Base-by-base conservation (phyloP, 2,113 vertebrate genomes). In the Xyliphius kryptos region DNA sequence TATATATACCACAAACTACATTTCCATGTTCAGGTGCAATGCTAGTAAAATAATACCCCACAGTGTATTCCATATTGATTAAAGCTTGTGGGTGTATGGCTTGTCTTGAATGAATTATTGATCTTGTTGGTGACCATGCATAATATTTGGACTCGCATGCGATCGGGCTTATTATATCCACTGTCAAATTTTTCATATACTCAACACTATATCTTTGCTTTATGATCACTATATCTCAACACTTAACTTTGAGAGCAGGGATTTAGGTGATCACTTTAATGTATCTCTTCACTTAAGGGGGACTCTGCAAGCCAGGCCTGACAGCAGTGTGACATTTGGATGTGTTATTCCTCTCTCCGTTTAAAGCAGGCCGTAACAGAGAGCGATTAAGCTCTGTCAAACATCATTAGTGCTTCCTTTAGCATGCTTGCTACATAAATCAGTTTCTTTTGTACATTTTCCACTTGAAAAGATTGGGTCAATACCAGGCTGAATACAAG, bases 401-500 rank as follows among this genome's bases (percentile, higher is more conserved):
- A 72, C 67, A 63, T 59, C 51, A 61, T 74, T 76, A 72, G 59
- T 40, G 56, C 60, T 66, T 56, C 43, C 57, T 47, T 56, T 56
- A 55, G 61, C 57, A 50, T 16, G 40, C 37, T 41, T 69, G 61
- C 44, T 50, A 48, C 51, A 63, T 62, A 63, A 66, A 74, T 70
- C 69, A 61, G 74, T 72, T 76, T 76, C 61, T 72, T 70, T 72
- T 72, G 64, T 70, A 68, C 64, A 62, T 74, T 72, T 77, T 76
- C 70, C 76, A 68, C 76, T 70, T 69, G 66, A 72, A 47, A 52
- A 69, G 69, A 75, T 40, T 51, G 62, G 70, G 76, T 75, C 74
- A 76, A 77, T 77, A 74, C 41, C 9, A 8, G 70, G 47, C 56
- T 69, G 56, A 44, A 69, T 55, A 37, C 69, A 38, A 52, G 57